phyloP scores from a whole-genome alignment of 35 echinoderm and acorn worm species.

The Heliocidaris erythrogramma region DNA sequence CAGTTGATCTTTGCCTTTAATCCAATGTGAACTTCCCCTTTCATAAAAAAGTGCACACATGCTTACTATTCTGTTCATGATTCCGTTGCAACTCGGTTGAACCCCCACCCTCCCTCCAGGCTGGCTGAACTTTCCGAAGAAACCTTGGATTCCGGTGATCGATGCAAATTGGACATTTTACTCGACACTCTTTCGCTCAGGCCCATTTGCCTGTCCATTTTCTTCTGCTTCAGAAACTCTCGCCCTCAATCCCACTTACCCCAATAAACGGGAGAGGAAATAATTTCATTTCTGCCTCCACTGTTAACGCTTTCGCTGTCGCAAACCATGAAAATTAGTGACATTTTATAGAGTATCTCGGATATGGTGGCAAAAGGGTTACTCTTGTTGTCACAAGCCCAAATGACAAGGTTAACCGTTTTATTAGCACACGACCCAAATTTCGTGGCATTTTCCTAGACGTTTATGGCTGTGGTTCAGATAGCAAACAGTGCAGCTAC shows the following conservation, averaged over 20 bases:
- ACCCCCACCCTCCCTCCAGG: neutral
- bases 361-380: too few relatives aligned
- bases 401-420: too few relatives aligned
- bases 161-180: neutral
- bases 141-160: neutral
- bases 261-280: neutral
- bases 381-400: too few relatives aligned
- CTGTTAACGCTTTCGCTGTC: too few relatives aligned
- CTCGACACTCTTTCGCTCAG: neutral
- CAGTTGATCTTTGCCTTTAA: neutral
- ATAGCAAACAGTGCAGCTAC: too few relatives aligned
- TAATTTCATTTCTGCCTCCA: neutral
- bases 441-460: too few relatives aligned
- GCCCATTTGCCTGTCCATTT: neutral
- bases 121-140: neutral
- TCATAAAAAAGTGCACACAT: neutral
- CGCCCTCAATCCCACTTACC: slow-evolving; percentile 6
- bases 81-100: neutral
- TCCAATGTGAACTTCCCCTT: neutral
- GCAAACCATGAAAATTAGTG: too few relatives aligned
- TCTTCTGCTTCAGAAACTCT: neutral
- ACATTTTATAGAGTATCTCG: too few relatives aligned
- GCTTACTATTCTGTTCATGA: neutral
- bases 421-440: too few relatives aligned
- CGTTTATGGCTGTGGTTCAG: too few relatives aligned